Conservation (phyloP, 2,888 invertebrate genomes). For the Augiades crinisus region DNA sequence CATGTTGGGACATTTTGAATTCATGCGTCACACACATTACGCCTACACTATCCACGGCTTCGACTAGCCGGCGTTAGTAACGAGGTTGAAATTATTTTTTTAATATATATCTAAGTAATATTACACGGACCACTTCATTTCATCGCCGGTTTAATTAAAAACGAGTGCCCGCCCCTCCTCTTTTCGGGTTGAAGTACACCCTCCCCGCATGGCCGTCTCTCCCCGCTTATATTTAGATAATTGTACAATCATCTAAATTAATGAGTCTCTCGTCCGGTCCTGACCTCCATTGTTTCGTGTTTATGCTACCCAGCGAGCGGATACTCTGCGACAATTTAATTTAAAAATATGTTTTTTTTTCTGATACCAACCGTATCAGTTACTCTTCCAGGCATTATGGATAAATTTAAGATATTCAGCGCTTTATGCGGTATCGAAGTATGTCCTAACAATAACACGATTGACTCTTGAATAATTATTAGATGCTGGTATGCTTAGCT, state of each 20-base stretch:
- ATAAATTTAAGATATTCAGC: no score
- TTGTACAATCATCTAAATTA: conserved; percentile 82
- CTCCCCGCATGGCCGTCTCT: conserved; percentile 71
- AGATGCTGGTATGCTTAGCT: no score
- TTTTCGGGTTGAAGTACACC: conserved; percentile 75
- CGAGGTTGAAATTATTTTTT: conserved; percentile 67
- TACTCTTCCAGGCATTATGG: not conserved
- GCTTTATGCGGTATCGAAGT: no score
- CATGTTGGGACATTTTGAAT: conserved; percentile 3
- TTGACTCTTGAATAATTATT: no score
- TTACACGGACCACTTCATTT: conserved; percentile 81
- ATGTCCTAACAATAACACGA: no score
- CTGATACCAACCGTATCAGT: conserved; percentile 30
- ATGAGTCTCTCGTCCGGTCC: conserved; percentile 80
- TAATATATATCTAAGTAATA: conserved; percentile 81
- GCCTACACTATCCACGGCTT: conserved; percentile 5
- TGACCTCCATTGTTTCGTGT: conserved; percentile 74
- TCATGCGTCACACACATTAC: conserved; percentile 4
- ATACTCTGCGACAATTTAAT: conserved; percentile 67
- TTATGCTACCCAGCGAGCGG: conserved; percentile 56
- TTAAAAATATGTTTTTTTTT: conserved; percentile 48
- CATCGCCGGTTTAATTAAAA: conserved; percentile 81
- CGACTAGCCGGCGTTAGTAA: conserved; percentile 2
- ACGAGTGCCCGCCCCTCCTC: conserved; percentile 78
- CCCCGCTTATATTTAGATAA: conserved; percentile 81